These are phyloP conservation scores for Lordiphosa clarofinis DNA, from an alignment of 1,140 invertebrate species.

Conservation along the genomic window DNA sequence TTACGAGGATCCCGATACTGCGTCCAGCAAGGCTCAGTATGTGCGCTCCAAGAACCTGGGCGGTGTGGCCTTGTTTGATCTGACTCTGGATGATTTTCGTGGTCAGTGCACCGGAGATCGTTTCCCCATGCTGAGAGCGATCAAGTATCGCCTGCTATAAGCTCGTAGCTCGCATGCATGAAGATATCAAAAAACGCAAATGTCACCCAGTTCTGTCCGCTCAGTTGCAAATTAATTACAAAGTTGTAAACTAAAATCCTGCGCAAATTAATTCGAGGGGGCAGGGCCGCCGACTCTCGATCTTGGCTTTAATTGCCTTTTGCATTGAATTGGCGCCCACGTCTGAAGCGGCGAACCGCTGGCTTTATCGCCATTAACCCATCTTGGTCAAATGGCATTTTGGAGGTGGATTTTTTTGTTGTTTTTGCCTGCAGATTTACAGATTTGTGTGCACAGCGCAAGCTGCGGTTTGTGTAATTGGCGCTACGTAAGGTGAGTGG, in stretches of 20 bases:
- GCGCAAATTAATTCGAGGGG: slow-evolving; percentile 67
- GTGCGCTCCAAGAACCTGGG: slow-evolving; percentile 87
- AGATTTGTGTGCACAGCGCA: slow-evolving; percentile 46
- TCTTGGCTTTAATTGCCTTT: slow-evolving; percentile 55
- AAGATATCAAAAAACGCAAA: slow-evolving; percentile 43
- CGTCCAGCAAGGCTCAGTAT: slow-evolving; percentile 89
- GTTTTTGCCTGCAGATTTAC: slow-evolving; percentile 44
- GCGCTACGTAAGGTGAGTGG: slow-evolving; percentile 40
- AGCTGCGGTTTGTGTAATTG: slow-evolving; percentile 57
- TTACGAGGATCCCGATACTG: slow-evolving; percentile 93
- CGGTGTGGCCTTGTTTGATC: slow-evolving; percentile 89
- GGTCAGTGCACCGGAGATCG: slow-evolving; percentile 89
- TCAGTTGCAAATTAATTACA: slow-evolving; percentile 72
- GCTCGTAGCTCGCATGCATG: background rate
- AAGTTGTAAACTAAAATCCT: slow-evolving; percentile 72
- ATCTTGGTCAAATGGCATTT: slow-evolving; percentile 66
- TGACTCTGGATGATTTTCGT: slow-evolving; percentile 91
- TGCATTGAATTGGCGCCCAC: slow-evolving; percentile 61
- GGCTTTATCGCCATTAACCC: slow-evolving; percentile 44
- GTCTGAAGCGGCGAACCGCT: slow-evolving; percentile 28
- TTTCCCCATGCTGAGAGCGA: slow-evolving; percentile 86
- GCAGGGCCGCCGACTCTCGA: slow-evolving; percentile 1
- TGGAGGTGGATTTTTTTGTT: slow-evolving; percentile 26
- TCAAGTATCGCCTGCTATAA: slow-evolving; percentile 82
- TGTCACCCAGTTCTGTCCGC: slow-evolving; percentile 43